Evolutionary conservation across 2,797 vertebrate genomes (phyloP), one percentile per base, ranked within the genome.

Genomic region (Gallinago solitaria): DNA sequence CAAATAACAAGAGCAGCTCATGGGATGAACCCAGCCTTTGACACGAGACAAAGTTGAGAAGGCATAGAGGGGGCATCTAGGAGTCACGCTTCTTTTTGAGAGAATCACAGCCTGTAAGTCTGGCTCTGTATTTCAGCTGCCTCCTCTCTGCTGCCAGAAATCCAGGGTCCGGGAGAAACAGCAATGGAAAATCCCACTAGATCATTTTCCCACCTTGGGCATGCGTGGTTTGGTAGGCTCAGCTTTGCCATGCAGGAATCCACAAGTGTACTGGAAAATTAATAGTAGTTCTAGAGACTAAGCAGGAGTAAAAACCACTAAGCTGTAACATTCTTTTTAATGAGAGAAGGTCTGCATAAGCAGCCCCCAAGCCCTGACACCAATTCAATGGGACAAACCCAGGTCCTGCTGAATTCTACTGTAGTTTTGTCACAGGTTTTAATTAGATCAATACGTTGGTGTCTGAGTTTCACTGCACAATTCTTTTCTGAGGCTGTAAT

Each of bases 101-200:
- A 67, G 65, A 65, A 77, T 78, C 80, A 56, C 43, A 79, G 92
- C 37, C 67, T 57, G 39, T 13, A 53, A 47, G 47, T 45, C 25
- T 53, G 71, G 47, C 53, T 90, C 74, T 65, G 47, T 32, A 59
- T 79, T 90, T 94, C 82, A 94, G 63, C 75, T 91, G 78, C 37
- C 57, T 94, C 28, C 25, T 71, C 59, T 60, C 67, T 63, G 74
- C 81, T 79, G 83, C 76, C 89, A 92, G 78, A 91, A 95, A 76
- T 85, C 64, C 67, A 60, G 50, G 45, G 33, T 75, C 63, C 0
- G 1, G 54, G 63, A 87, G 51, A 51, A 89, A 84, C 32, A 74
- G 75, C 71, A 69, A 24, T 63, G 75, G 84, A 91, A 91, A 95
- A 86, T 90, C 73, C 88, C 3, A 1, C 68, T 81, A 35, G 70